These are phyloP conservation scores for Illadopsis cleaveri DNA, from an alignment of 2,113 vertebrate genomes.

Conservation along the genomic window DNA sequence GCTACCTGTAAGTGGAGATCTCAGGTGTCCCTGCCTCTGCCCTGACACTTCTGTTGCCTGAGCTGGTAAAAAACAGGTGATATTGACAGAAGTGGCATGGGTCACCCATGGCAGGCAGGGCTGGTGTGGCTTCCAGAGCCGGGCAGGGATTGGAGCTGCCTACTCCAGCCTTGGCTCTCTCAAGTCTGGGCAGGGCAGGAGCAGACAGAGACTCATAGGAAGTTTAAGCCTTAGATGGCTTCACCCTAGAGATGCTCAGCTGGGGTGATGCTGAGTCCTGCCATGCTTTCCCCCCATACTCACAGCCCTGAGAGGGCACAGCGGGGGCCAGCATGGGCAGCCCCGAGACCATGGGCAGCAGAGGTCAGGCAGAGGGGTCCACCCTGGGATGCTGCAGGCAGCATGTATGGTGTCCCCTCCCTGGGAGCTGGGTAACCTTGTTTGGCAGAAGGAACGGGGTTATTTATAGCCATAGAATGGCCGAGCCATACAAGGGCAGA, in stretches of 20 bases:
- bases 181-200: not conserved
- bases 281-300: not conserved
- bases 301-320: not conserved
- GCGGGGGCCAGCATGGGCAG: not conserved
- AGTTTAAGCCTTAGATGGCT: not conserved
- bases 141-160: not conserved
- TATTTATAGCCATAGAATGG: constrained; percentile 54
- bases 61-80: not conserved
- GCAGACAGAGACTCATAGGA: not conserved
- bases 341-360: fast-evolving
- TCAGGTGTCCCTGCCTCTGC: not conserved
- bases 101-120: not conserved
- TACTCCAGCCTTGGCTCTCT: not conserved
- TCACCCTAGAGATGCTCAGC: not conserved
- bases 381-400: fast-evolving
- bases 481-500: constrained; percentile 48
- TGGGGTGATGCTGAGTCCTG: not conserved
- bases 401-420: not conserved
- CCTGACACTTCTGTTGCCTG: not conserved
- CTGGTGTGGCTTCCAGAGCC: not conserved
- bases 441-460: not conserved
- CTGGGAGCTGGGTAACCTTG: not conserved
- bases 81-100: not conserved
- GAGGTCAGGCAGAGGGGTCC: not conserved
- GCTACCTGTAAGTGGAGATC: not conserved